Evolutionary conservation across 1,140 invertebrate genomes (phyloP).

Genomic region (Leptonema lineaticorne): DNA sequence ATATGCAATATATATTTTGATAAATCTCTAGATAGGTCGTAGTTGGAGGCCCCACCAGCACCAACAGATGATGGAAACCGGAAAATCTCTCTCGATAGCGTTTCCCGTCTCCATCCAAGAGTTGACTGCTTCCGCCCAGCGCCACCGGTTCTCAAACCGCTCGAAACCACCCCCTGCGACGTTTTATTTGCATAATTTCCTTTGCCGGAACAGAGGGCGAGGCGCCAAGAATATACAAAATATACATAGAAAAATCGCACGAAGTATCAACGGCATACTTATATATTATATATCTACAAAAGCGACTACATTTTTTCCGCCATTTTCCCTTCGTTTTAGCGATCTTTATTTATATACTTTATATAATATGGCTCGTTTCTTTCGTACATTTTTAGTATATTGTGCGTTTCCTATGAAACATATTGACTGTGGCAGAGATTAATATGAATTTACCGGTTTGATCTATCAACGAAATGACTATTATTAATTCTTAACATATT

Average conservation of each 20-base stretch:
- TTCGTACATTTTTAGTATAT: no score
- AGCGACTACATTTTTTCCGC: no score
- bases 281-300: not conserved
- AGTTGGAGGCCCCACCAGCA: conserved; percentile 17
- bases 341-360: no score
- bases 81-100: conserved; percentile 31
- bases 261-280: not conserved
- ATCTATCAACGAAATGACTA: no score
- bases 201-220: not conserved
- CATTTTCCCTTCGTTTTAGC: no score
- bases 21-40: conserved; percentile 19
- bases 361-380: no score
- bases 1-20: conserved; percentile 20
- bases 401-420: no score
- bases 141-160: conserved; percentile 16
- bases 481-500: no score
- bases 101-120: conserved; percentile 28
- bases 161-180: not conserved
- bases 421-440: no score
- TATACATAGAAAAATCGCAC: not conserved
- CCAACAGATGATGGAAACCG: conserved; percentile 30
- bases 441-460: no score
- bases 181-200: conserved; percentile 28
- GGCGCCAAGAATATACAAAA: conserved; percentile 4
- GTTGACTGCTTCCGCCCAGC: conserved; percentile 23